Base-by-base conservation (phyloP, 2,797 vertebrate genomes). In the Melanotaenia pygmaea region DNA sequence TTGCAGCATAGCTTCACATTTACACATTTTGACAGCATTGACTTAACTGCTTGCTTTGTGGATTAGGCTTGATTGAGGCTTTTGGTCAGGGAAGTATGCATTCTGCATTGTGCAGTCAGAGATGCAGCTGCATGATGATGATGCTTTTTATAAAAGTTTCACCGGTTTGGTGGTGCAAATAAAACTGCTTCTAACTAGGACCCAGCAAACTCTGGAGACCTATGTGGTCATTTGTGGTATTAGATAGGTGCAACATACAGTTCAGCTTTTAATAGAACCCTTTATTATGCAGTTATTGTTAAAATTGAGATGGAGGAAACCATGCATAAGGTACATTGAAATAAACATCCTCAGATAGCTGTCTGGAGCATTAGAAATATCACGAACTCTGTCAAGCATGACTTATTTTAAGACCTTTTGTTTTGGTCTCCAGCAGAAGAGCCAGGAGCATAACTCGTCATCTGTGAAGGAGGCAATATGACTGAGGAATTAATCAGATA, bases 341-440 rank as follows among this genome's bases (percentile, higher is more conserved):
- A n/a, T 6, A 22, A 43, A 53, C 26, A 10, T 34, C 26, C 40
- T 20, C 34, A 14, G 28, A 35, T 60, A 43, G 4, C 38, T 45
- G 35, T 72, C 26, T 14, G 5, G 30, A 32, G 54, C n/a, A n/a
- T 11, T 12, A 35, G 53, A 65, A 47, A 64, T 54, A 8, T 20
- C 67, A 37, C 40, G 38, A 62, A 38, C 63, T 60, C 22, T 22
- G 53, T 77, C 34, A 20, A 51, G 43, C 58, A 50, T 5, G 28
- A 26, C 43, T 51, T n/a, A 69, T 43, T 28, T 60, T 24, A 2
- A 38, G 43, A 16, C 43, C 22, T 66, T 54, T 74, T 63, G 11
- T 40, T 78, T 59, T 38, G 70, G 9, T 40, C 66, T 76, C 35
- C 37, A 40, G 35, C 18, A 18, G 16, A 5, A 45, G 43, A 45